Evolutionary conservation across 1,140 invertebrate species (phyloP).

Genomic region (Piezodorus guildinii): DNA sequence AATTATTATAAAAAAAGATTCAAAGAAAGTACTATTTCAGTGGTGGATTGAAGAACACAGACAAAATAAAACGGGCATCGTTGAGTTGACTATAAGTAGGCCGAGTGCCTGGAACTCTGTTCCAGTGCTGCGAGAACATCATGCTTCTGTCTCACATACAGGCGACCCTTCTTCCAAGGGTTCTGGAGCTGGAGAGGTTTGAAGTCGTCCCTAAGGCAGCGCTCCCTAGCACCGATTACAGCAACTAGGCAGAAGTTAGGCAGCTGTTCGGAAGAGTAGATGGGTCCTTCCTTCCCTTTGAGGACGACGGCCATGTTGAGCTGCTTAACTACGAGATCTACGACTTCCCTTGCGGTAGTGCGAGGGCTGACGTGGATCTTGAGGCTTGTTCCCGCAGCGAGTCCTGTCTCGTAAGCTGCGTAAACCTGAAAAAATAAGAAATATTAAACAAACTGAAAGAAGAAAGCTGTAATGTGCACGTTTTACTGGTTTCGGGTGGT

Average conservation of each 20-base stretch:
- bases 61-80: too few species aligned
- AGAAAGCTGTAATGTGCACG: too few species aligned
- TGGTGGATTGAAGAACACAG: too few species aligned
- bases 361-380: conserved; percentile 81
- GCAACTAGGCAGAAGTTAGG: conserved; percentile 87
- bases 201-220: conserved; percentile 86
- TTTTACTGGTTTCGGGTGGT: too few species aligned
- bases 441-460: too few species aligned
- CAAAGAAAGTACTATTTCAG: too few species aligned
- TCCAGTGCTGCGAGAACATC: conserved; percentile 77
- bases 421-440: conserved; percentile 49
- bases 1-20: too few species aligned
- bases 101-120: conserved; percentile 38
- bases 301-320: conserved; percentile 82
- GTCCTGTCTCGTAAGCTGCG: conserved; percentile 86
- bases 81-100: conserved; percentile 23
- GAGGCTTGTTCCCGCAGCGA: conserved; percentile 81
- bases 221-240: conserved; percentile 81
- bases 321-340: conserved; percentile 86
- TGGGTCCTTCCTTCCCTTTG: conserved; percentile 73
- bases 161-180: conserved; percentile 84
- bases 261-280: conserved; percentile 66
- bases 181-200: conserved; percentile 83
- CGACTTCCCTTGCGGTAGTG: conserved; percentile 85
- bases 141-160: conserved; percentile 78